phyloP scores from a whole-genome alignment of 2,888 invertebrate species.

The Anthrax anthrax region DNA sequence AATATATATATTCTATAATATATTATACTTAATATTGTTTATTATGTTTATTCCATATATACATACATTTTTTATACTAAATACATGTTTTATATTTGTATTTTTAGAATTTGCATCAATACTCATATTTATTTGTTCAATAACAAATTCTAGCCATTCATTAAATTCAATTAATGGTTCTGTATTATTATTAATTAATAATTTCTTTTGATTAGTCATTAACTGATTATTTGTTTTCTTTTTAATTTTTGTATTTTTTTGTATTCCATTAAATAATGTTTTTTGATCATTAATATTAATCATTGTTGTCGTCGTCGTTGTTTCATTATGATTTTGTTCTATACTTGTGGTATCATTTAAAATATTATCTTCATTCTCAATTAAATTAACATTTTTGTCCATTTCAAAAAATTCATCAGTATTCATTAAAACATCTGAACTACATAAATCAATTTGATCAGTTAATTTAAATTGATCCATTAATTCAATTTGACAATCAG shows the following conservation, averaged over 20 bases:
- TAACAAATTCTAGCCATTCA: conserved; percentile 60
- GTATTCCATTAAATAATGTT: no score
- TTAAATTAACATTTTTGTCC: conserved; percentile 15
- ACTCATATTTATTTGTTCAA: conserved; percentile 60
- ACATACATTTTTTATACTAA: conserved; percentile 51
- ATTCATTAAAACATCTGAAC: conserved; percentile 19
- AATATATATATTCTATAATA: no score
- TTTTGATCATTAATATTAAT: not conserved
- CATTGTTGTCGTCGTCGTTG: not conserved
- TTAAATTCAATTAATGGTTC: conserved; percentile 37
- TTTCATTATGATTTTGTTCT: not conserved
- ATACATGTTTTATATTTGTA: conserved; percentile 49
- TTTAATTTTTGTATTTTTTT: not conserved
- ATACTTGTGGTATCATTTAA: not conserved
- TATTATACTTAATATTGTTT: not conserved
- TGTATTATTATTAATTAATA: not conserved
- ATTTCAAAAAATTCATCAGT: conserved; percentile 16
- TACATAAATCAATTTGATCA: conserved; percentile 27
- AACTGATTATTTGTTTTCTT: not conserved
- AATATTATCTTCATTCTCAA: not conserved
- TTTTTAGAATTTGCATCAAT: conserved; percentile 56
- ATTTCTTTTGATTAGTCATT: not conserved
- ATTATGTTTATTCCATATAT: not conserved
- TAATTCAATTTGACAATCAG: conserved; percentile 30
- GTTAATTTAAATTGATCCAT: conserved; percentile 31